These are phyloP conservation scores for Aotus griseimembra DNA, from an alignment of 2,797 vertebrate species.

Conservation along the genomic window DNA sequence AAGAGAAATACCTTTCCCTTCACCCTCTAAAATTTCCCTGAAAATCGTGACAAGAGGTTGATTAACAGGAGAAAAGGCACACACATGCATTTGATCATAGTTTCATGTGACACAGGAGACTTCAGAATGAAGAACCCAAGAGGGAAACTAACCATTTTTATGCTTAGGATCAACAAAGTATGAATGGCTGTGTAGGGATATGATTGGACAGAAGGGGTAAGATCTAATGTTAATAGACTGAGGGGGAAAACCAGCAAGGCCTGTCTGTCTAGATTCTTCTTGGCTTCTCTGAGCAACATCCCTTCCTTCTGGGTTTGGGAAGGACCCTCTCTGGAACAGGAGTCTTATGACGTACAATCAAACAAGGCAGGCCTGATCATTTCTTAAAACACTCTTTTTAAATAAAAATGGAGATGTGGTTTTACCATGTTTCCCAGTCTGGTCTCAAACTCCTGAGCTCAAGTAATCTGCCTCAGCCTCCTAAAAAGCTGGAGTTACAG, in stretches of 20 bases:
- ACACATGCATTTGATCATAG: neutral
- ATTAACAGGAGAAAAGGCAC: neutral
- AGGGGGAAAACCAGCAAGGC: neutral
- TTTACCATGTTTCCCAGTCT: no score
- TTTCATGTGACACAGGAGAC: neutral
- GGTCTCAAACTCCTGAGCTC: no score
- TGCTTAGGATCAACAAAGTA: neutral
- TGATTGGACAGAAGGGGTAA: neutral
- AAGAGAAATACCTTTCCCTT: neutral
- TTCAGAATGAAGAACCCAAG: neutral
- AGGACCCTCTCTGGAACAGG: neutral
- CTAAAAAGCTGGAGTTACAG: no score
- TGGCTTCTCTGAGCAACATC: neutral
- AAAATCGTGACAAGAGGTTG: neutral
- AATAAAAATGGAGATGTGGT: no score
- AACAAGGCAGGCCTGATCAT: neutral
- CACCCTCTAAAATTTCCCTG: neutral
- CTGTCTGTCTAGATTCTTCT: neutral
- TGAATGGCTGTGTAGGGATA: neutral
- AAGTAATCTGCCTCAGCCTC: no score
- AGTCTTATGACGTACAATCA: neutral
- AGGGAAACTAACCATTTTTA: neutral
- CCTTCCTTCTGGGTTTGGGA: neutral
- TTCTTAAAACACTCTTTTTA: neutral
- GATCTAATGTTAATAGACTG: neutral